A percentile compares a stretch with the other conserved stretches of the same genome.
These are phyloP conservation scores for Chrysolina americana DNA, from an alignment of 2,888 invertebrate species.

Conservation along the genomic window DNA sequence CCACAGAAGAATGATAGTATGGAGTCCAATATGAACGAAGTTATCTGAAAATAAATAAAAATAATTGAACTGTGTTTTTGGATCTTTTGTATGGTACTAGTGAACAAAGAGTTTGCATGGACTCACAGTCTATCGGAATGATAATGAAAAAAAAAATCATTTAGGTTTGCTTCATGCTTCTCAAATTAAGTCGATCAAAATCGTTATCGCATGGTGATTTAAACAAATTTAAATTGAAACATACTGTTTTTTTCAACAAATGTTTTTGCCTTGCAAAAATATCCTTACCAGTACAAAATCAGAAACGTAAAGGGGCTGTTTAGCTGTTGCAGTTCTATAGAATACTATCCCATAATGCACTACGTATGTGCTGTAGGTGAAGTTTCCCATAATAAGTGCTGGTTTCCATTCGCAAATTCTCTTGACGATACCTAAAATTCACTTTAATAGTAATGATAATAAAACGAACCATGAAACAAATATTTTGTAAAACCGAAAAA, in stretches of 20 bases:
- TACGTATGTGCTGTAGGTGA: slow-evolving; percentile 54
- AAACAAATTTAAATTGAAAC: too few species aligned
- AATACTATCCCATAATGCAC: slow-evolving; percentile 53
- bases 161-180: too few species aligned
- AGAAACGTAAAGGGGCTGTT: slow-evolving; percentile 51
- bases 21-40: slow-evolving; percentile 54
- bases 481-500: too few species aligned
- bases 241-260: too few species aligned
- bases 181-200: too few species aligned
- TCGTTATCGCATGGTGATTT: too few species aligned
- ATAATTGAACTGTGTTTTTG: background rate
- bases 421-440: slow-evolving; percentile 47
- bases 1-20: slow-evolving; percentile 53
- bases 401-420: slow-evolving; percentile 52
- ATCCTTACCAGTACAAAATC: slow-evolving; percentile 55
- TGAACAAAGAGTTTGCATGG: too few species aligned
- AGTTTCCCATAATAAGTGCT: slow-evolving; percentile 51
- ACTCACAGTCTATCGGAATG: too few species aligned
- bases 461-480: too few species aligned
- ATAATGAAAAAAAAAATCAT: too few species aligned
- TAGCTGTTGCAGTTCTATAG: slow-evolving; percentile 51
- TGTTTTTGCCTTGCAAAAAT: background rate
- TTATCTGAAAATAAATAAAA: slow-evolving; percentile 47
- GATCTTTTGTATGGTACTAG: too few species aligned
- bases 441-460: background rate